Percentiles rank a stretch among this genome's conserved stretches.
Conservation (phyloP, 2,888 invertebrate species). For the Balanococcus diminutus region DNA sequence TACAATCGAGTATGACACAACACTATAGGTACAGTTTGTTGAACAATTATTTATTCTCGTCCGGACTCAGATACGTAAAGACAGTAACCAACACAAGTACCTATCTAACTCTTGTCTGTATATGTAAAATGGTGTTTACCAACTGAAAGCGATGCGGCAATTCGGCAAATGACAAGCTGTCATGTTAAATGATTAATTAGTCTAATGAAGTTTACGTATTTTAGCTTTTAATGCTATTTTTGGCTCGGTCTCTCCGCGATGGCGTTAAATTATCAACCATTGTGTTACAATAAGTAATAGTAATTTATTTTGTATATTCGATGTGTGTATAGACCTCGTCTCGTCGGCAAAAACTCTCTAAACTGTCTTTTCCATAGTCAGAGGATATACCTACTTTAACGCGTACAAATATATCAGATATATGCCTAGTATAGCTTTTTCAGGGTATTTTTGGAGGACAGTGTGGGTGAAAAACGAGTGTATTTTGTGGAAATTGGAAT, state of each 20-base stretch:
- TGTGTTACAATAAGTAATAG: slow-evolving; percentile 7
- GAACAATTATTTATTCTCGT: no score
- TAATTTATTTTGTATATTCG: not conserved
- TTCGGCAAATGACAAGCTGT: slow-evolving; percentile 28
- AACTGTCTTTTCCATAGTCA: not conserved
- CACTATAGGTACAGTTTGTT: no score
- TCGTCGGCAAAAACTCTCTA: not conserved
- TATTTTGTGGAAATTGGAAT: not conserved
- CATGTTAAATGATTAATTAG: slow-evolving; percentile 43
- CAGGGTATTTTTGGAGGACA: no score
- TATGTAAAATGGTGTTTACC: not conserved
- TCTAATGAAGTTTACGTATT: slow-evolving; percentile 2
- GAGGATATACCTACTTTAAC: not conserved
- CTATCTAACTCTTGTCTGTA: not conserved
- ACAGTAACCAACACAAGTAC: not conserved
- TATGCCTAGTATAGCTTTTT: not conserved
- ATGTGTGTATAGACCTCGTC: not conserved
- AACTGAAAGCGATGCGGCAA: not conserved
- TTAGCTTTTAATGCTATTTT: slow-evolving; percentile 20
- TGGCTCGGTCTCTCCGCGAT: not conserved
- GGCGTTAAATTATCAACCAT: slow-evolving; percentile 11
- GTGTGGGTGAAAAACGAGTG: not conserved
- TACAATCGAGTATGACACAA: no score
- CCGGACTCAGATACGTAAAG: no score
- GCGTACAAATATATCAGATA: not conserved